Conservation (phyloP, 2,888 invertebrate species). For the Tachystola acroxantha region DNA sequence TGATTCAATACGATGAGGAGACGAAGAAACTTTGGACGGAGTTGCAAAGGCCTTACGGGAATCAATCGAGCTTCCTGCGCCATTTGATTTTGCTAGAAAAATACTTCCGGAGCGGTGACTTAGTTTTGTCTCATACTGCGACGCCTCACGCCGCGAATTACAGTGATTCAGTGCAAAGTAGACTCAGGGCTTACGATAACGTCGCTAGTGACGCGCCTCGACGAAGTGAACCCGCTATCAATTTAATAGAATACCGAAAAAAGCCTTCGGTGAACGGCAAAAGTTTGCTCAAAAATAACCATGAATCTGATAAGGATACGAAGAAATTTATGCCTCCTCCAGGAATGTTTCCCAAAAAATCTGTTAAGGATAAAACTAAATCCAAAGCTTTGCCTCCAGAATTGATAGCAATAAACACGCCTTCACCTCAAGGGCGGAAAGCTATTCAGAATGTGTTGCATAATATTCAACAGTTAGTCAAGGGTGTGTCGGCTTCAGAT, state of each 20-base stretch:
- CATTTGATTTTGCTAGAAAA: conserved; percentile 90
- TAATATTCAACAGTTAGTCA: conserved; percentile 70
- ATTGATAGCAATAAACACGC: conserved; percentile 77
- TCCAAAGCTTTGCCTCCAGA: conserved; percentile 73
- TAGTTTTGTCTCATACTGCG: conserved; percentile 85
- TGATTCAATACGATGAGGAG: conserved; percentile 89
- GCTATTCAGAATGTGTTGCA: conserved; percentile 69
- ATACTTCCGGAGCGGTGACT: conserved; percentile 88
- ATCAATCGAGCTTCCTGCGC: conserved; percentile 90
- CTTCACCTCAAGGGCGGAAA: conserved; percentile 59
- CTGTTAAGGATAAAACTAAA: conserved; percentile 46
- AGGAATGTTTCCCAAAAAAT: conserved; percentile 36
- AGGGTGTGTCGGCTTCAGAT: conserved; percentile 64
- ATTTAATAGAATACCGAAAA: conserved; percentile 64
- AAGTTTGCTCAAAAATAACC: conserved; percentile 62
- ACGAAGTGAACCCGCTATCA: conserved; percentile 46
- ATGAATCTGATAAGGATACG: conserved; percentile 44
- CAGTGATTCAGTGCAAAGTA: conserved; percentile 87
- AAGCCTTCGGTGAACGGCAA: conserved; percentile 63
- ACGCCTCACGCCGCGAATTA: conserved; percentile 86
- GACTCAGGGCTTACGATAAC: conserved; percentile 87
- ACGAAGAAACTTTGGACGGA: conserved; percentile 90
- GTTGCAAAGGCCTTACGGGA: conserved; percentile 91
- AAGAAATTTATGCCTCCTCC: conserved; percentile 60
- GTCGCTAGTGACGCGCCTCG: conserved; percentile 49